Evolutionary conservation across 2,888 invertebrate species (phyloP).

Genomic region (Tiliacea aurago): DNA sequence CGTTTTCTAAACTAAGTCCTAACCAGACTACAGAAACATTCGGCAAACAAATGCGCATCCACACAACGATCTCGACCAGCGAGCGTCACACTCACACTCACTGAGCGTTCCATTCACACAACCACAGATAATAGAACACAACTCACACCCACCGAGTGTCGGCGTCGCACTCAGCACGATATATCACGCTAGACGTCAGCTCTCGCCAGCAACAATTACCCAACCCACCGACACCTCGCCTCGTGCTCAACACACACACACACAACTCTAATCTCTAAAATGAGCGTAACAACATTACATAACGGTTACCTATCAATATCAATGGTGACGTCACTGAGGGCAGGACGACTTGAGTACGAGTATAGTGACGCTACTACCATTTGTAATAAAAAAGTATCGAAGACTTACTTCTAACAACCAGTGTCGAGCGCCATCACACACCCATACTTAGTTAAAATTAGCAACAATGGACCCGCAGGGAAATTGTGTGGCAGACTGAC

Average conservation of each 20-base stretch:
- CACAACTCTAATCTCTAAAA: slow-evolving; percentile 59
- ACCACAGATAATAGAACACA: background rate
- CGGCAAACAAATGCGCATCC: slow-evolving; percentile 33
- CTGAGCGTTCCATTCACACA: slow-evolving; percentile 4
- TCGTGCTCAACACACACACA: slow-evolving; percentile 20
- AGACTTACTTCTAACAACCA: slow-evolving; percentile 2
- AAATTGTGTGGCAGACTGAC: background rate
- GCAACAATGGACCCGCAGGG: background rate
- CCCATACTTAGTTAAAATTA: background rate
- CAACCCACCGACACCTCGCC: slow-evolving; percentile 13
- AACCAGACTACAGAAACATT: slow-evolving; percentile 37
- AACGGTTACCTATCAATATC: slow-evolving; percentile 60
- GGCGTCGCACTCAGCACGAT: background rate
- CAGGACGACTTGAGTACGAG: slow-evolving; percentile 24
- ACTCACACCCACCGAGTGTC: background rate
- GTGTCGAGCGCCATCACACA: background rate
- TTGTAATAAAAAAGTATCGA: background rate
- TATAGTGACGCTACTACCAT: slow-evolving; percentile 8
- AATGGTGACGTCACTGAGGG: slow-evolving; percentile 44
- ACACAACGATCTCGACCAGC: slow-evolving; percentile 64
- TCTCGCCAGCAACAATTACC: slow-evolving; percentile 2
- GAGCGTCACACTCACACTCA: slow-evolving; percentile 44
- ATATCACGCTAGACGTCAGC: background rate
- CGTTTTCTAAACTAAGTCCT: slow-evolving; percentile 23
- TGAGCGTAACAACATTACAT: slow-evolving; percentile 69